These are phyloP conservation scores for Onychostruthus taczanowskii DNA, from an alignment of 2,113 vertebrate genomes.

Conservation along the genomic window DNA sequence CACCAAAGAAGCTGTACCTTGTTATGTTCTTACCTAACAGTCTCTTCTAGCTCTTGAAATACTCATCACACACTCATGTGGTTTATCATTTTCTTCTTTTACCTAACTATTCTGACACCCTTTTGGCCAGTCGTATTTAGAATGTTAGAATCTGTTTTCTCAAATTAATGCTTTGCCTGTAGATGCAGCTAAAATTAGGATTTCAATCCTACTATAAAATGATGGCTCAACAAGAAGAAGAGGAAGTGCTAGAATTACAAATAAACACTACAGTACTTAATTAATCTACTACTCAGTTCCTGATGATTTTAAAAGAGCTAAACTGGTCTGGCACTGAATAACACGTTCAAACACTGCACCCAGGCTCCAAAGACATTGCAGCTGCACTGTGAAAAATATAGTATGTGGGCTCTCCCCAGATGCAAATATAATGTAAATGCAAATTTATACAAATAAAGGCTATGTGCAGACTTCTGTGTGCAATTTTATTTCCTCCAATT, in stretches of 20 bases:
- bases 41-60: background rate
- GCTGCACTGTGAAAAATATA: conserved; percentile 10
- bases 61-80: background rate
- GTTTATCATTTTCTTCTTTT: background rate
- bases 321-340: background rate
- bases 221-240: conserved; percentile 35
- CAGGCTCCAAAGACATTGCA: background rate
- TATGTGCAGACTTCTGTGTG: background rate
- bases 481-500: background rate
- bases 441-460: background rate
- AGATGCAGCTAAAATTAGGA: conserved; percentile 28
- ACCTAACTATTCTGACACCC: background rate
- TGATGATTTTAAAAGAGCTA: background rate
- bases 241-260: conserved; percentile 29
- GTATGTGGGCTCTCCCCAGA: background rate
- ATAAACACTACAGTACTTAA: background rate
- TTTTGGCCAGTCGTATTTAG: background rate
- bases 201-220: conserved; percentile 16
- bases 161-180: background rate
- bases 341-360: background rate
- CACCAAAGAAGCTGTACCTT: background rate
- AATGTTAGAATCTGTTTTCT: background rate
- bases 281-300: background rate
- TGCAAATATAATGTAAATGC: conserved; percentile 9
- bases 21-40: background rate